Conservation (phyloP, 2,797 vertebrate genomes). For the Melanotaenia nigrans region DNA sequence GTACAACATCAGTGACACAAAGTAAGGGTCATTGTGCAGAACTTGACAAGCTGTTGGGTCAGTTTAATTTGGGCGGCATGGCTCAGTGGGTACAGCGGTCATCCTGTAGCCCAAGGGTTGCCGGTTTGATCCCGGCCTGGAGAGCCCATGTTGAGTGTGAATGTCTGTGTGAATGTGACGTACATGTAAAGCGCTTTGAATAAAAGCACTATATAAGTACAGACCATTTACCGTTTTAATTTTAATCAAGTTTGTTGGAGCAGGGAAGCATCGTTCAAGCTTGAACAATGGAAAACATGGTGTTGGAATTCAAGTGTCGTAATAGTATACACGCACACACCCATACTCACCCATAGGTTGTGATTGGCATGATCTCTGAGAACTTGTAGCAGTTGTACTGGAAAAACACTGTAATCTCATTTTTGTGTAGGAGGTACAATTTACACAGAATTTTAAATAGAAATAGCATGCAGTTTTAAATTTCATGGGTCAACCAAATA, state of each 20-base stretch:
- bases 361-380: conserved; percentile 28
- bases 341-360: conserved; percentile 4
- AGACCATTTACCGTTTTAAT: no score
- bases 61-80: neutral
- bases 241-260: neutral
- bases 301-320: neutral
- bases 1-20: no score
- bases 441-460: conserved; percentile 63
- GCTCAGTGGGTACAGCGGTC: no score
- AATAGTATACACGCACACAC: neutral
- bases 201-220: no score
- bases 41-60: neutral
- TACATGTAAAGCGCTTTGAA: no score
- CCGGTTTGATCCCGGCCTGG: no score
- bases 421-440: conserved; percentile 64
- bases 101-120: no score
- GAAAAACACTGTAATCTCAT: conserved; percentile 48
- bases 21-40: no score
- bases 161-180: no score
- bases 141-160: no score
- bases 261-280: neutral
- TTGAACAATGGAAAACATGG: neutral
- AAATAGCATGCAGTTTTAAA: conserved; percentile 61
- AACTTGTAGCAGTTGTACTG: conserved; percentile 42
- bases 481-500: conserved; percentile 62